These are phyloP conservation scores for Resseliella maxima DNA, from an alignment of 2,888 invertebrate genomes.

Conservation along the genomic window DNA sequence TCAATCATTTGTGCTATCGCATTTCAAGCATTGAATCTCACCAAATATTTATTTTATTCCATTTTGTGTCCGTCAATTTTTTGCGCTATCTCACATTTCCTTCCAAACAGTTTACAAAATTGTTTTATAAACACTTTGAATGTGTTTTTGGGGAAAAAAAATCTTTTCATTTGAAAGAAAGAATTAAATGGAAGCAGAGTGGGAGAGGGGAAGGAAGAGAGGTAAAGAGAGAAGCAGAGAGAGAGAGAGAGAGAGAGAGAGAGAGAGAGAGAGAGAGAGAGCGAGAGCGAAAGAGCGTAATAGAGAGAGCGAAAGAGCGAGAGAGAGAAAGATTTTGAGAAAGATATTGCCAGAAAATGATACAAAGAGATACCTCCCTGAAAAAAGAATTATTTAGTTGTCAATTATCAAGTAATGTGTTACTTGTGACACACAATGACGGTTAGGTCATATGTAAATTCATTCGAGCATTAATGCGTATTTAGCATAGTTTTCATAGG, in stretches of 20 bases:
- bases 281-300: no score
- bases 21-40: not conserved
- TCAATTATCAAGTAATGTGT: slow-evolving; percentile 26
- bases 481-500: not conserved
- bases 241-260: not conserved
- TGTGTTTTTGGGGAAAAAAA: no score
- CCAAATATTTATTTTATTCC: not conserved
- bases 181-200: no score
- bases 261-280: no score
- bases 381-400: no score
- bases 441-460: not conserved
- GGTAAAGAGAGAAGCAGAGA: not conserved
- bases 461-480: not conserved
- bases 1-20: no score
- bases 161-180: no score
- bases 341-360: no score
- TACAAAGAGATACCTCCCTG: no score
- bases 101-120: slow-evolving; percentile 8
- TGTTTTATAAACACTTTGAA: not conserved
- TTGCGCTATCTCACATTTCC: not conserved
- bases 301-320: no score
- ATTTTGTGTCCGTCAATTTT: not conserved
- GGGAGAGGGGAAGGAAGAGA: no score
- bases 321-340: no score
- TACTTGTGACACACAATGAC: not conserved